Evolutionary conservation across 2,113 vertebrate species (phyloP).

Genomic region (Origma solitaria): DNA sequence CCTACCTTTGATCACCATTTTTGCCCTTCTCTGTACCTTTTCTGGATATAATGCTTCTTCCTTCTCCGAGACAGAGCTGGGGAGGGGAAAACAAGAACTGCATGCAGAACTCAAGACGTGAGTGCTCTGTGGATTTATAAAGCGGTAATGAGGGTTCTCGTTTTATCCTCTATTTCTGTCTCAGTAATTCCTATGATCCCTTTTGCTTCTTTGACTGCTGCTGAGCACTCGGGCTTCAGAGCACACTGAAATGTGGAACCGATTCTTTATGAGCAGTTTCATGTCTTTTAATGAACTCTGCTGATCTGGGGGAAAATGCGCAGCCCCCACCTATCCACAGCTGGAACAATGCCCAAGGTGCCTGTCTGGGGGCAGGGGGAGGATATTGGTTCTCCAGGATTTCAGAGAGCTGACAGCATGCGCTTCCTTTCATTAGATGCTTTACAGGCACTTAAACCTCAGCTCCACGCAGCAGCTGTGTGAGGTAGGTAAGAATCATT

Average conservation of each 20-base stretch:
- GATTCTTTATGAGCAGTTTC: not conserved
- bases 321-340: not conserved
- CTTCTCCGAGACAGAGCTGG: not conserved
- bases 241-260: not conserved
- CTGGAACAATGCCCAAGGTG: not conserved
- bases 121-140: not conserved
- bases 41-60: not conserved
- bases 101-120: not conserved
- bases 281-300: conserved; percentile 16
- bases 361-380: not conserved
- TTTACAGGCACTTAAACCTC: not conserved
- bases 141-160: conserved; percentile 7
- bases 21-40: not conserved
- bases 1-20: conserved; percentile 17
- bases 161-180: conserved; percentile 30
- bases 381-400: not conserved
- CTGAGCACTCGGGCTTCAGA: conserved; percentile 3
- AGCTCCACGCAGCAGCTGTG: not conserved
- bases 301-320: not conserved
- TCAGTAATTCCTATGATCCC: conserved; percentile 25
- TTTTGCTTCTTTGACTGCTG: not conserved
- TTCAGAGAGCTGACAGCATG: not conserved
- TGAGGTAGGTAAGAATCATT: conserved; percentile 18
- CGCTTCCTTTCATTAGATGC: not conserved
- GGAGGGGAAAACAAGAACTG: not conserved